phyloP scores from a whole-genome alignment of 2,797 vertebrate species.

The Pseudomugil tenellus region DNA sequence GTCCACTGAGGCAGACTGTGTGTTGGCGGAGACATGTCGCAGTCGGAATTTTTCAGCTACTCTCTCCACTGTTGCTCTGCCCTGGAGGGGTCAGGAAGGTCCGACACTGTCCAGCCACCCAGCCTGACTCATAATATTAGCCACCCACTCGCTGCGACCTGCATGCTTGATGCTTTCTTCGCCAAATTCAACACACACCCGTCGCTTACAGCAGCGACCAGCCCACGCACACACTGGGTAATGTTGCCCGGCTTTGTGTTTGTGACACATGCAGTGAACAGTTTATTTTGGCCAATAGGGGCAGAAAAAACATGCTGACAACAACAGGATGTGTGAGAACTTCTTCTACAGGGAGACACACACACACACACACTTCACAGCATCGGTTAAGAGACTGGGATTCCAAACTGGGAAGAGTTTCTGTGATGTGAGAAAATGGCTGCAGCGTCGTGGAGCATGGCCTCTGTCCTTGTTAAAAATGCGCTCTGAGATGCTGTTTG shows the following conservation, averaged over 20 bases:
- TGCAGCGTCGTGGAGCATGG: too few species aligned
- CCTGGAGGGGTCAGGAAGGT: constrained; percentile 46
- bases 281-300: not conserved
- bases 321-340: too few species aligned
- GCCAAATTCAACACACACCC: constrained; percentile 18
- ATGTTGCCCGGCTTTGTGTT: constrained; percentile 22
- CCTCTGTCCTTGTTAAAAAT: too few species aligned
- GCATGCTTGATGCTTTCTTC: constrained; percentile 7
- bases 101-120: constrained; percentile 42
- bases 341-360: too few species aligned
- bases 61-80: constrained; percentile 31
- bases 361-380: too few species aligned
- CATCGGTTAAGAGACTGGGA: too few species aligned
- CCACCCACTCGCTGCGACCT: constrained; percentile 54
- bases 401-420: too few species aligned
- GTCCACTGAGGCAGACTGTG: constrained; percentile 59
- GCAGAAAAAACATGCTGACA: constrained; percentile 5
- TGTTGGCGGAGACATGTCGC: constrained; percentile 51
- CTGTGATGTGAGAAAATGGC: too few species aligned
- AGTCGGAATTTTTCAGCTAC: constrained; percentile 44
- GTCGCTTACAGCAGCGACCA: constrained; percentile 9
- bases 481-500: not conserved
- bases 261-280: constrained; percentile 19
- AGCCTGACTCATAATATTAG: constrained; percentile 54
- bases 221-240: constrained; percentile 34